Percentiles rank a stretch among this genome's conserved stretches.
These are phyloP conservation scores for Schlechtendalia chinensis DNA, from an alignment of 1,140 invertebrate genomes.

Conservation along the genomic window DNA sequence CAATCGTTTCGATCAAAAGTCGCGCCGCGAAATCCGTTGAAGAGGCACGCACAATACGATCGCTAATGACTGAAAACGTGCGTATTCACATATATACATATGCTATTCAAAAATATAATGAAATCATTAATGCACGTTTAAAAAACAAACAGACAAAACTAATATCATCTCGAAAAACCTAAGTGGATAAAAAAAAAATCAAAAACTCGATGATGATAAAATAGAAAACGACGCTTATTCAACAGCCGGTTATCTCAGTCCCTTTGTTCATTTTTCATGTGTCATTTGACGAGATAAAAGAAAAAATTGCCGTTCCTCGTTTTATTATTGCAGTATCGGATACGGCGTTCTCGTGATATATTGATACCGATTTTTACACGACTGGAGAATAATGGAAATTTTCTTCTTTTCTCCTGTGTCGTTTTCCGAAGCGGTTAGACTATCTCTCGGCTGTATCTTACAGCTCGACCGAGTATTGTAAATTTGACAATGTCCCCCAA, in stretches of 20 bases:
- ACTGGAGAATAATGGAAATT: slow-evolving; percentile 18
- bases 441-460: not conserved
- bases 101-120: no score
- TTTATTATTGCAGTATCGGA: slow-evolving; percentile 9
- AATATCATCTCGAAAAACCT: no score
- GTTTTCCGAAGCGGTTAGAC: not conserved
- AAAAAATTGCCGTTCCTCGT: not conserved
- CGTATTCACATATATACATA: not conserved
- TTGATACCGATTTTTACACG: slow-evolving; percentile 26
- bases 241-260: slow-evolving; percentile 1
- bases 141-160: no score
- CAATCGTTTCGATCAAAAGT: no score
- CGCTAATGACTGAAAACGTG: no score
- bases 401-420: not conserved
- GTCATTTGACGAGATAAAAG: slow-evolving; percentile 4
- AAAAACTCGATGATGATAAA: not conserved
- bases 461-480: not conserved
- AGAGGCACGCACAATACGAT: no score
- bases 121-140: no score
- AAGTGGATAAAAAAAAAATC: no score
- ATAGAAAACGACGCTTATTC: slow-evolving; percentile 4
- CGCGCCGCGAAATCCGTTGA: no score
- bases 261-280: not conserved
- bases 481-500: not conserved
- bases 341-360: slow-evolving; percentile 4